phyloP scores from a whole-genome alignment of 2,888 invertebrate genomes.

The Tethea ocularis region DNA sequence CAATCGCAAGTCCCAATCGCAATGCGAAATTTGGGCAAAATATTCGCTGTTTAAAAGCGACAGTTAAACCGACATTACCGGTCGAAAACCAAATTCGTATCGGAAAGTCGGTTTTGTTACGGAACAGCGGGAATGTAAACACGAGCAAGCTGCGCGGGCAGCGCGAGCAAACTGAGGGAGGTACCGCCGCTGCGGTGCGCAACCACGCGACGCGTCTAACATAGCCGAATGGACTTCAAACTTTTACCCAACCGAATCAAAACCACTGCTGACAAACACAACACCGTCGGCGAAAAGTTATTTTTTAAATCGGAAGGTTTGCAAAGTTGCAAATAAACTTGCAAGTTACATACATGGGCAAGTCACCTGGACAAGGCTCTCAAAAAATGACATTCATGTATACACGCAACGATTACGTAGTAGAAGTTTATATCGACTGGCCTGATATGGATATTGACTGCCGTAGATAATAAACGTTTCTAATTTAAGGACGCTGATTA shows the following conservation, averaged over 20 bases:
- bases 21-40: conserved; percentile 72
- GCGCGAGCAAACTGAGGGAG: conserved; percentile 76
- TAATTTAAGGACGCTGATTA: not conserved
- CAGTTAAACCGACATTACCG: conserved; percentile 75
- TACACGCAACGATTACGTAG: conserved; percentile 61
- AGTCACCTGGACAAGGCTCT: conserved; percentile 71
- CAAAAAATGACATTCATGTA: conserved; percentile 66
- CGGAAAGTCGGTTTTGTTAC: conserved; percentile 52
- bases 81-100: conserved; percentile 74
- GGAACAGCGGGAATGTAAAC: conserved; percentile 40
- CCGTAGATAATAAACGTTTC: conserved; percentile 34
- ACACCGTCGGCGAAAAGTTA: conserved; percentile 31
- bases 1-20: conserved; percentile 73
- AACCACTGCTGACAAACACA: conserved; percentile 42
- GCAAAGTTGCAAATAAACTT: conserved; percentile 72
- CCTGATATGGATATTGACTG: conserved; percentile 44
- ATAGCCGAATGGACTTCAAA: conserved; percentile 73
- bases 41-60: conserved; percentile 68
- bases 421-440: conserved; percentile 11
- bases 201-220: conserved; percentile 68
- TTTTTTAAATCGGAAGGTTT: conserved; percentile 62
- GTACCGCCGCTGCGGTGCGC: conserved; percentile 48
- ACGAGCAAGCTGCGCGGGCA: conserved; percentile 78
- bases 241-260: conserved; percentile 74
- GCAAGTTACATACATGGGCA: conserved; percentile 71